Evolutionary conservation across 2,888 invertebrate genomes (phyloP).

Genomic region (Athetis lepigone): DNA sequence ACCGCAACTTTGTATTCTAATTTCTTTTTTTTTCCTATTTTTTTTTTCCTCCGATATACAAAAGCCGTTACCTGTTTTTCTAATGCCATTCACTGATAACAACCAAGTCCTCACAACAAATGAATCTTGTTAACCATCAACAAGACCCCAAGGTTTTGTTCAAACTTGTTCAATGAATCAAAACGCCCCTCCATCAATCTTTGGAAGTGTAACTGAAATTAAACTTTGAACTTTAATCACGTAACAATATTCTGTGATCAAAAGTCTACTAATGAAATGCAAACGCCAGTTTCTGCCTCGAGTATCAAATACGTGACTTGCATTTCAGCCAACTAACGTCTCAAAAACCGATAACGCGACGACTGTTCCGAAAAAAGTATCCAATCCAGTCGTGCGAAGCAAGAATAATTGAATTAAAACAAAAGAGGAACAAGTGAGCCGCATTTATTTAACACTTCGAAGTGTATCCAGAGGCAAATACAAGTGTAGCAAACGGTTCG

Average conservation of each 20-base stretch:
- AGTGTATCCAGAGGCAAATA: slow-evolving; percentile 77
- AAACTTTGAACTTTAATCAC: slow-evolving; percentile 58
- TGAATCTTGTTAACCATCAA: slow-evolving; percentile 30
- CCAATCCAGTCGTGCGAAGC: slow-evolving; percentile 63
- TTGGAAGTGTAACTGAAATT: slow-evolving; percentile 54
- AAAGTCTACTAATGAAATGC: slow-evolving; percentile 65
- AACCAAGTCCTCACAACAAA: slow-evolving; percentile 34
- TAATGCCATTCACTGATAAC: slow-evolving; percentile 12
- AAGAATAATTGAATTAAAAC: slow-evolving; percentile 73
- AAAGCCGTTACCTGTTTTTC: slow-evolving; percentile 4
- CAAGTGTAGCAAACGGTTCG: slow-evolving; percentile 75
- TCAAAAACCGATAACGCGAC: slow-evolving; percentile 58
- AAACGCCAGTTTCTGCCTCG: slow-evolving; percentile 57
- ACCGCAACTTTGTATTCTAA: neutral
- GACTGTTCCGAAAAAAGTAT: slow-evolving; percentile 61
- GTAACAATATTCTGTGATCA: slow-evolving; percentile 64
- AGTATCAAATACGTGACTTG: slow-evolving; percentile 63
- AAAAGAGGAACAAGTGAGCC: slow-evolving; percentile 67
- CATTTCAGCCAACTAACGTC: slow-evolving; percentile 57
- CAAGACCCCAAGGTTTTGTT: slow-evolving; percentile 27
- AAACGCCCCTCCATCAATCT: slow-evolving; percentile 49
- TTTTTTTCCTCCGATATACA: neutral
- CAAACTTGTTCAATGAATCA: slow-evolving; percentile 53
- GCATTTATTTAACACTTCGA: slow-evolving; percentile 75
- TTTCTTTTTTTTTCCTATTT: neutral